Base-by-base conservation (phyloP, 2,113 vertebrate species). In the Cercopithecus mona region DNA sequence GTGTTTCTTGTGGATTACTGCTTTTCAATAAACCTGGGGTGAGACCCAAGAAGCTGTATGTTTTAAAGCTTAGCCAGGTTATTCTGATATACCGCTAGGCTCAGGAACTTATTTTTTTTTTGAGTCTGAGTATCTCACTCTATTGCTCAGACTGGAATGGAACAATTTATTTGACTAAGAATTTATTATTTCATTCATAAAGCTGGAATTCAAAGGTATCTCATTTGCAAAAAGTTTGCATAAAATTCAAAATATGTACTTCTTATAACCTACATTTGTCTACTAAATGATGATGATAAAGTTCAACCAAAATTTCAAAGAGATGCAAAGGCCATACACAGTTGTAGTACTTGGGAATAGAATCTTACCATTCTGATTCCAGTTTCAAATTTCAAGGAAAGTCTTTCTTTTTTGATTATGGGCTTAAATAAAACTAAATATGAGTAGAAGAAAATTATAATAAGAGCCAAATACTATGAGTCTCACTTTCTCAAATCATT, bases 381-480 rank as follows among this genome's bases (percentile, higher is more conserved):
- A 79, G 40, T 95, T 87, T 84, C 48, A 82, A 82, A 68, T 96
- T 17, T 92, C 48, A 84, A 68, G 32, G 20, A 64, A 72, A 93
- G 35, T 3, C 45, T 96, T 68, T 50, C 3, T 38, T 59, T 68
- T 45, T 80, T 40, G 48, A 12, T 82, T 95, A 91, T 55, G 23
- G 8, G 16, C 18, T 86, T 93, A 73, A 85, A 38, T 90, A 2
- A 16, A 84, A 90, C 32, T 40, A 81, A 92, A 81, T 72, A 59
- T 52, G 8, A 92, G 4, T 59, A 73, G 38, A 87, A 59, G 25
- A 88, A 80, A 84, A 43, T 70, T 76, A 66, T 20, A 89, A 48
- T 59, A 88, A 35, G 11, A 27, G 22, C 25, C 59, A 81, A 66
- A 68, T 83, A 27, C 20, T 70, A 10, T 82, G n/a, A 38, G 9